Base-by-base conservation (phyloP, 2,888 invertebrate genomes). In the Himalopsyche kuldschensis region DNA sequence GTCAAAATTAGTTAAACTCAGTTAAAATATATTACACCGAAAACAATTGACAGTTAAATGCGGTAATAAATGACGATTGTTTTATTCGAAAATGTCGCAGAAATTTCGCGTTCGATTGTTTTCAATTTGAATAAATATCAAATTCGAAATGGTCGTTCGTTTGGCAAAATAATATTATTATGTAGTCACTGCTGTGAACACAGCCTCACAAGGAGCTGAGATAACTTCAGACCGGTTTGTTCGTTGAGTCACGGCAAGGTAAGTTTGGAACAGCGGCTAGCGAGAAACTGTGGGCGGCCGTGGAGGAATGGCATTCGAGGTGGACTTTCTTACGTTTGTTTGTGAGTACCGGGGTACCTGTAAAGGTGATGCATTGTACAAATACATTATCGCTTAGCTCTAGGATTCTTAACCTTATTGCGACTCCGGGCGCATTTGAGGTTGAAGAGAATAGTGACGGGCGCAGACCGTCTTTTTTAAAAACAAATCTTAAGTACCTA, bases 181-280 rank as follows among this genome's bases (percentile, higher is more conserved):
- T 69, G 27, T 69, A 27, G 69, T 41, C 41, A 41, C 69, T 27
- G 69, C 27, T 24, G 11, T 27, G 69, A 69, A 69, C 69, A 69
- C 69, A 69, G 69, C 69, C 24, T 69, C 69, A 27, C 69, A 69
- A 69, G 69, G 27, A 69, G 27, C 30, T 27, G 69, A 69, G 69
- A 69, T 69, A 69, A 69, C 69, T 69, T 69, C 69, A 69, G 69
- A 69, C 69, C 69, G 69, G 69, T 69, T 55, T 69, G 69, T 69
- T 69, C 69, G 69, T 27, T 27, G 69, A 69, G 27, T 27, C 69
- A 27, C 69, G 69, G 27, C 69, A 69, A 69, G 69, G 69, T 69
- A 27, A 69, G 30, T 11, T 27, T 11, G 11, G 27, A 69, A 27
- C 69, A 69, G 27, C 69, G 69, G 69, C 69, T 27, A 30, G 69